A percentile compares a stretch with the other conserved stretches of the same genome.
phyloP scores from a whole-genome alignment of 2,113 vertebrate genomes.

The Anolis sagrei region DNA sequence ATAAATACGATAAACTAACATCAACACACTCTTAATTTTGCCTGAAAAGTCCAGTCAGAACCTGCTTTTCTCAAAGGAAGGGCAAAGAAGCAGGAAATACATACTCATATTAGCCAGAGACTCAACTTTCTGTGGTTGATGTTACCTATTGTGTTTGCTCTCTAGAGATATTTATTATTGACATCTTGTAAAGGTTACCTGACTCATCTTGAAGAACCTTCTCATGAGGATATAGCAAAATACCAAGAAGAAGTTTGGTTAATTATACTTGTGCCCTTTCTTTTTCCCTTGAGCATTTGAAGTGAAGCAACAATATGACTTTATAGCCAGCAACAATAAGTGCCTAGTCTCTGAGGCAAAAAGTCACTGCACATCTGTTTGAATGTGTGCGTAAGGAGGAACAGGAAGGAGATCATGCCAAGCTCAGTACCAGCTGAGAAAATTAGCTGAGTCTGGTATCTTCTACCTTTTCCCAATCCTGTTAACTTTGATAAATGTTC shows the following conservation, averaged over 20 bases:
- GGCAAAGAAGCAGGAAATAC: background rate
- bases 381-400: background rate
- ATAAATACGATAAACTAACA: background rate
- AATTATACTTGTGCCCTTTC: slow-evolving; percentile 20
- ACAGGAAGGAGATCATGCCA: background rate
- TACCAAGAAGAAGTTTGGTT: slow-evolving; percentile 14
- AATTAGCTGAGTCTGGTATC: background rate
- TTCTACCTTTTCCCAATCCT: background rate
- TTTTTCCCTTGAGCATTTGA: background rate
- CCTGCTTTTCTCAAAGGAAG: background rate
- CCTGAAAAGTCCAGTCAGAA: background rate
- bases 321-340: slow-evolving; percentile 41
- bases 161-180: background rate
- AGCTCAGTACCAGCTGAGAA: slow-evolving; percentile 4
- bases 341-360: slow-evolving; percentile 37
- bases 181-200: background rate
- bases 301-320: background rate
- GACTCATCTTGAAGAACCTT: slow-evolving; percentile 23
- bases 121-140: background rate
- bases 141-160: background rate
- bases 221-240: slow-evolving; percentile 2
- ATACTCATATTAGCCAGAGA: slow-evolving; percentile 3
- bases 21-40: background rate
- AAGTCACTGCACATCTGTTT: slow-evolving; percentile 20
- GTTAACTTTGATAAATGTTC: background rate